phyloP scores from a whole-genome alignment of 2,888 invertebrate genomes.

The Drosophila rubida region DNA sequence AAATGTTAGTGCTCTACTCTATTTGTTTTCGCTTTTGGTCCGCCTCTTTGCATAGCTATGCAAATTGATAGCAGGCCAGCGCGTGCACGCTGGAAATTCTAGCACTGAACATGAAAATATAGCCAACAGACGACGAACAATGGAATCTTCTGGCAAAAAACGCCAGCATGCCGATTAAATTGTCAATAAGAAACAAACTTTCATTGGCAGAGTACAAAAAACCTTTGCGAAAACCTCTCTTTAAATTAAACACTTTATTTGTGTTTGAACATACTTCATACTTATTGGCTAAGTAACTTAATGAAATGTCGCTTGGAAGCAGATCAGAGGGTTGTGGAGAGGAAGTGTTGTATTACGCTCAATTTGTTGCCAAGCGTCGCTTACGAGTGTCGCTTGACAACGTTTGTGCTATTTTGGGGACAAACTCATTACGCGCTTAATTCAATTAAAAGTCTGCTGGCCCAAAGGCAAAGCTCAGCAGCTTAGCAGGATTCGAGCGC shows the following conservation, averaged over 20 bases:
- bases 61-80: constrained; percentile 42
- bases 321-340: too few species aligned
- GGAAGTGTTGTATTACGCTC: constrained; percentile 4
- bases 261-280: too few species aligned
- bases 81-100: constrained; percentile 3
- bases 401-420: constrained; percentile 40
- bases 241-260: too few species aligned
- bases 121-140: neutral
- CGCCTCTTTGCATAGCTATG: constrained; percentile 47
- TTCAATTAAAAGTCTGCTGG: constrained; percentile 32
- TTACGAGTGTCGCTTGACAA: constrained; percentile 34
- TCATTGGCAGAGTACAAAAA: too few species aligned
- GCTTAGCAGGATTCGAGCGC: too few species aligned
- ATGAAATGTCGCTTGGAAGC: too few species aligned
- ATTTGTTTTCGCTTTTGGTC: constrained; percentile 45
- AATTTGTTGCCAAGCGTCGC: constrained; percentile 16
- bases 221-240: too few species aligned
- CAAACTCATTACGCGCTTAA: constrained; percentile 19
- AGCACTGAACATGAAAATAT: neutral
- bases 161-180: neutral
- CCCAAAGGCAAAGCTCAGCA: constrained; percentile 1
- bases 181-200: neutral
- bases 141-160: neutral
- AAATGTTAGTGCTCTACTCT: constrained; percentile 48
- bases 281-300: too few species aligned